Conservation (phyloP, 2,888 invertebrate species). For the Ellobium chinense region DNA sequence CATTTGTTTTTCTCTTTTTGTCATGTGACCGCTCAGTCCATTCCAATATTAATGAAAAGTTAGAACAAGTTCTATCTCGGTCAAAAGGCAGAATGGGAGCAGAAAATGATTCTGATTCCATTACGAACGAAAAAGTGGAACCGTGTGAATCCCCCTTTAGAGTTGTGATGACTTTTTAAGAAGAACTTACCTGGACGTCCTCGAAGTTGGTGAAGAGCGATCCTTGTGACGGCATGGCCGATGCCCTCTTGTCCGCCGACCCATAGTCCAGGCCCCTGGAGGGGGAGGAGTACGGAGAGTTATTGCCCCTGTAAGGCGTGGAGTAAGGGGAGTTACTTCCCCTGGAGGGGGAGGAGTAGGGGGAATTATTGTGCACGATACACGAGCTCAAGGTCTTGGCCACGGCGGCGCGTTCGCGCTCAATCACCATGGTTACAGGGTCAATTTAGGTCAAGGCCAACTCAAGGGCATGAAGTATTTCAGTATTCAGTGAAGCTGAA, state of each 20-base stretch:
- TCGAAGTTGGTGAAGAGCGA: conserved; percentile 79
- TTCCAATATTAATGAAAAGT: no score
- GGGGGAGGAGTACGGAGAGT: conserved; percentile 61
- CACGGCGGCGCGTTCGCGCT: conserved; percentile 45
- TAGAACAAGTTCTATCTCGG: no score
- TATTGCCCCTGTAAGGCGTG: no score
- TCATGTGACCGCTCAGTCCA: no score
- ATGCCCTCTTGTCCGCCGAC: conserved; percentile 68
- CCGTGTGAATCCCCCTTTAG: no score
- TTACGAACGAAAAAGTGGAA: no score
- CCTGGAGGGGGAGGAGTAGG: conserved; percentile 63
- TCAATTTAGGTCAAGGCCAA: neutral
- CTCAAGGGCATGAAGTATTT: neutral
- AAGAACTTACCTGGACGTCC: conserved; percentile 76
- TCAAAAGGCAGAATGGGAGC: no score
- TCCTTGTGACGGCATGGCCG: conserved; percentile 76
- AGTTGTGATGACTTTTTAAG: no score
- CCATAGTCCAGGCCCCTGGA: conserved; percentile 68
- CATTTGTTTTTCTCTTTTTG: no score
- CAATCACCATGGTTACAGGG: conserved; percentile 28
- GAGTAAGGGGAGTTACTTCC: no score
- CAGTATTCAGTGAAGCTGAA: no score
- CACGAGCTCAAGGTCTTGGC: conserved; percentile 56
- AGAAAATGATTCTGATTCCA: no score
- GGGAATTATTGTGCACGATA: conserved; percentile 60